Percentiles rank a stretch among this genome's conserved stretches.
Conservation (phyloP, 1,140 invertebrate genomes). For the Oryctes rhinoceros region DNA sequence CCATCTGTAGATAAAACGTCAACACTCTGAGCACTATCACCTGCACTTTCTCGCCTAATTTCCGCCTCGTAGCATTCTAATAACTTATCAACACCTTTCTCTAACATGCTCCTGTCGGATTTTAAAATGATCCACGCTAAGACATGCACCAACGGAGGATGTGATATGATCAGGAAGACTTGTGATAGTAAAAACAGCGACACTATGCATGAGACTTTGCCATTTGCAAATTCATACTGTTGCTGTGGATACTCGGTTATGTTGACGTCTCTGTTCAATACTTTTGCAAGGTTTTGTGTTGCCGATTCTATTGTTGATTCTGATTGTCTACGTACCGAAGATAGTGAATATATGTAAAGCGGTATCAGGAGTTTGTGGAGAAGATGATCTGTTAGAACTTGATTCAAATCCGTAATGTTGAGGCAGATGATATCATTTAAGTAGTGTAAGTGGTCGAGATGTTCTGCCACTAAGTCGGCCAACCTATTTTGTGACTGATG, state of each 20-base stretch:
- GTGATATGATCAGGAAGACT: constrained; percentile 94
- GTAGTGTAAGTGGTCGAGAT: constrained; percentile 98
- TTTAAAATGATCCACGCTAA: constrained; percentile 89
- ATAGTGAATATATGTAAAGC: constrained; percentile 92
- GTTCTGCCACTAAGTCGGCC: constrained; percentile 95
- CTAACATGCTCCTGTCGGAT: constrained; percentile 75
- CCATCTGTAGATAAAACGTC: constrained; percentile 46
- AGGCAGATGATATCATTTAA: constrained; percentile 96
- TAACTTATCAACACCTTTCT: constrained; percentile 68
- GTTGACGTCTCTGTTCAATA: constrained; percentile 67
- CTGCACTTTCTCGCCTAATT: neutral
- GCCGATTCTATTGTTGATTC: constrained; percentile 64
- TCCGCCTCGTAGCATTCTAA: constrained; percentile 60
- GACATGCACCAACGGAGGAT: constrained; percentile 86
- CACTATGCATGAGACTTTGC: constrained; percentile 82
- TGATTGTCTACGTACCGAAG: constrained; percentile 55
- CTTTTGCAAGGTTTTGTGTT: constrained; percentile 68
- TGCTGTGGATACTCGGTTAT: constrained; percentile 55
- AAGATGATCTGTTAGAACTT: constrained; percentile 94
- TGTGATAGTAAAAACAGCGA: constrained; percentile 92
- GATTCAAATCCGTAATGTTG: constrained; percentile 92
- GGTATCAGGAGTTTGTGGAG: constrained; percentile 93
- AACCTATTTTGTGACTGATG: constrained; percentile 92
- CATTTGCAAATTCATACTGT: constrained; percentile 49
- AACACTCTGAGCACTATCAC: neutral